Base-by-base conservation (phyloP, 2,888 invertebrate species). In the Spilosoma lubricipeda region DNA sequence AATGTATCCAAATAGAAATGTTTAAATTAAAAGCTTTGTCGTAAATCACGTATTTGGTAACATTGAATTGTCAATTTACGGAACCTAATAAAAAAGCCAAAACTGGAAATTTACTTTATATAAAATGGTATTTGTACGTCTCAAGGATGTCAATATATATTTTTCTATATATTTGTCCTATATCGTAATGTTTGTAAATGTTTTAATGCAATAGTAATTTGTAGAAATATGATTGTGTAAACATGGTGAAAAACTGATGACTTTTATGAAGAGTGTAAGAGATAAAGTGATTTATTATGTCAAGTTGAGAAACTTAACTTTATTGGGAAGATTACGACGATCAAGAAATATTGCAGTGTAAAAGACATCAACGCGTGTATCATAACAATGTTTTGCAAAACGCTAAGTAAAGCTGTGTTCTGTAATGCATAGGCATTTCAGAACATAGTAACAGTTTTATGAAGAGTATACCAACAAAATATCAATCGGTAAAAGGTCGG, bases 361-460 rank as follows among this genome's bases (percentile, higher is more conserved):
- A 89, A 88, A 90, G 90, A 90, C 90, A 87, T 90, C 89, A 89
- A 90, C 90, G 90, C 88, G 88, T 18, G 23, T 64, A 8, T 30
- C 42, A 30, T 45, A 9, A 33, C 42, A 30, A 20, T 59, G 18
- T 48, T 64, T 64, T 64, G 33, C 30, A 33, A 63, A 70, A 56
- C 23, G 59, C n/a, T 56, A 27, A 33, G 33, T 52, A 59, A 15
- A 59, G 11, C n/a, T n/a, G 8, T n/a, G 8, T 9, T 3, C n/a
- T n/a, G n/a, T n/a, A n/a, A n/a, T n/a, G n/a, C n/a, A n/a, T 56
- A n/a, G 9, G 9, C 20, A 56, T 56, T 56, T n/a, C n/a, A 23
- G 23, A 9, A 56, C 8, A 23, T 56, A 56, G 52, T 23, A 52
- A 56, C 7, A 56, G 9, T 56, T 56, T 56, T n/a, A 9, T n/a